These are phyloP conservation scores for Eulemur coronatus DNA, from an alignment of 2,797 vertebrate species.

Conservation along the genomic window DNA sequence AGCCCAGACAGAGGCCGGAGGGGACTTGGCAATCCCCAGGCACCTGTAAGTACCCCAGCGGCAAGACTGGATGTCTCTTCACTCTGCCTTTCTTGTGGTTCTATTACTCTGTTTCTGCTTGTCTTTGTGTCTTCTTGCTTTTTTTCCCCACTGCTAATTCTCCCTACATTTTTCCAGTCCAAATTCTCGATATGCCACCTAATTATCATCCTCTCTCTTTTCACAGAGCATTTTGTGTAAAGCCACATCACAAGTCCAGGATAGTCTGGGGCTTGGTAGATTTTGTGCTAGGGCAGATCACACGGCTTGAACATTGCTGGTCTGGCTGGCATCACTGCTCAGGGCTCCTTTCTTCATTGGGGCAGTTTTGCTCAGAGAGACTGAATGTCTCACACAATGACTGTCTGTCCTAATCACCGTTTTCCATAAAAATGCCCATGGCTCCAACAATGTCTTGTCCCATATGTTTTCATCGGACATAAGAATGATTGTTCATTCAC, in stretches of 20 bases:
- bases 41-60: neutral
- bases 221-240: neutral
- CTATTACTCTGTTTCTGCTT: neutral
- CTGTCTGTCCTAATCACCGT: neutral
- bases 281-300: neutral
- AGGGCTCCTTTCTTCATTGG: neutral
- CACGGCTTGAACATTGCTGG: neutral
- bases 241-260: neutral
- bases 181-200: neutral
- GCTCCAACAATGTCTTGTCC: neutral
- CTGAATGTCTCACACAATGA: neutral
- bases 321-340: neutral
- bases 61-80: accelerated
- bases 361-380: neutral
- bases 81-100: neutral
- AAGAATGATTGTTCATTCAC: neutral
- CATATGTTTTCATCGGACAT: neutral
- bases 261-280: too few species aligned
- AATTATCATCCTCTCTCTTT: neutral
- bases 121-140: neutral
- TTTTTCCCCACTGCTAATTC: neutral
- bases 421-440: neutral
- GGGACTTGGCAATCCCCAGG: neutral
- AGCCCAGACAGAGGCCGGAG: neutral
- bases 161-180: neutral